phyloP scores from a whole-genome alignment of 2,888 invertebrate species.

The Acanthoscelides obtectus region DNA sequence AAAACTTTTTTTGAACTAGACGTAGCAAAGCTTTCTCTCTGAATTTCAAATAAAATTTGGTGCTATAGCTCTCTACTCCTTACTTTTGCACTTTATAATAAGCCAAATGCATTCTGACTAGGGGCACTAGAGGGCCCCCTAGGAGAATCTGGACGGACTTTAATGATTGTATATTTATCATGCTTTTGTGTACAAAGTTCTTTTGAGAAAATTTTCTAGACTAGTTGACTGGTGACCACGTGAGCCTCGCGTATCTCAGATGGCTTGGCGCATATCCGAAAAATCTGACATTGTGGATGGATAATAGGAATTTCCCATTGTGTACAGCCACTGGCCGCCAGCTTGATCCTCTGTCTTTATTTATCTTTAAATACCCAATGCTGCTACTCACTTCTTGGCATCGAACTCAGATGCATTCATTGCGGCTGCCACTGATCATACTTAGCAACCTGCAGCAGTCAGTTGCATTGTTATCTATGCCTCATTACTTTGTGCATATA shows the following conservation, averaged over 20 bases:
- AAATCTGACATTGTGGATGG: slow-evolving; percentile 3
- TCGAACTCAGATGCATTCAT: background rate
- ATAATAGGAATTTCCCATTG: slow-evolving; percentile 39
- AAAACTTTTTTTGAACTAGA: too few relatives aligned
- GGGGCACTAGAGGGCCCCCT: too few relatives aligned
- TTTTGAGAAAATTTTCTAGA: too few relatives aligned
- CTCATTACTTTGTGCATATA: background rate
- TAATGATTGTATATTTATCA: too few relatives aligned
- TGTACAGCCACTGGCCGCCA: slow-evolving; percentile 17
- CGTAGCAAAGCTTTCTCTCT: too few relatives aligned
- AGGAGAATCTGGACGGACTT: too few relatives aligned
- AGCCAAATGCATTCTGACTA: too few relatives aligned
- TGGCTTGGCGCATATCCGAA: background rate
- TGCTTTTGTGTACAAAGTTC: too few relatives aligned
- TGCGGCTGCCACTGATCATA: background rate
- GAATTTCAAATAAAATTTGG: too few relatives aligned
- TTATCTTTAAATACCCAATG: slow-evolving; percentile 12
- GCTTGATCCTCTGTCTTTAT: slow-evolving; percentile 11
- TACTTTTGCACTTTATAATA: too few relatives aligned
- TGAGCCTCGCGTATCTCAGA: background rate
- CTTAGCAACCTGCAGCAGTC: background rate
- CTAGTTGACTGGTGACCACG: background rate
- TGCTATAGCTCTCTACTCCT: too few relatives aligned
- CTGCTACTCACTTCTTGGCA: background rate
- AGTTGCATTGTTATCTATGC: background rate